Percentiles rank a stretch among this genome's conserved stretches.
phyloP scores from a whole-genome alignment of 2,797 vertebrate genomes.

The Semotilus atromaculatus region DNA sequence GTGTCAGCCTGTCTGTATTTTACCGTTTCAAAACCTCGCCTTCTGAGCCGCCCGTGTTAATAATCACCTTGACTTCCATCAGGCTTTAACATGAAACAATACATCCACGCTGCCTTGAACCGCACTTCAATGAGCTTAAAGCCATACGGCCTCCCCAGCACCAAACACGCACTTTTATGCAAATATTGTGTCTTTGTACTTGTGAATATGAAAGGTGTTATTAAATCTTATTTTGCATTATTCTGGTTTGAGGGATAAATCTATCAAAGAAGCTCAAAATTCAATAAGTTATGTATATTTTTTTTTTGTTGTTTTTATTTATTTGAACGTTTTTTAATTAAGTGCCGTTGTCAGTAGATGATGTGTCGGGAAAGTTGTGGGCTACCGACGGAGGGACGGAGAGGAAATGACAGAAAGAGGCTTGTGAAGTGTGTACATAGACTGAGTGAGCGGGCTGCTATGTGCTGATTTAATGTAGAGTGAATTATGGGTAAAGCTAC shows the following conservation, averaged over 20 bases:
- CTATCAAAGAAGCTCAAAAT: slow-evolving; percentile 82
- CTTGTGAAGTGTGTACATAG: not conserved
- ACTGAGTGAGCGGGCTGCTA: slow-evolving; percentile 1
- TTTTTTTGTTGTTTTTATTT: slow-evolving; percentile 77
- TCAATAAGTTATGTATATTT: slow-evolving; percentile 76
- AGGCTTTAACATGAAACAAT: slow-evolving; percentile 82
- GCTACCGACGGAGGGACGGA: slow-evolving; percentile 13
- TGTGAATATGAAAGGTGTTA: slow-evolving; percentile 81
- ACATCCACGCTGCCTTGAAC: slow-evolving; percentile 74
- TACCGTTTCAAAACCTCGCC: slow-evolving; percentile 77
- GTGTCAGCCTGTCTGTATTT: slow-evolving; percentile 77
- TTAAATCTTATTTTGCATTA: slow-evolving; percentile 85
- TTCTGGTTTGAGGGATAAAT: slow-evolving; percentile 81
- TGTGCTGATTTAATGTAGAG: not conserved
- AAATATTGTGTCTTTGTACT: slow-evolving; percentile 81
- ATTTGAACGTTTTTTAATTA: slow-evolving; percentile 81
- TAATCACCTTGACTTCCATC: slow-evolving; percentile 84
- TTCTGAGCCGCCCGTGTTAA: slow-evolving; percentile 67
- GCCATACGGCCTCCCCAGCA: slow-evolving; percentile 71
- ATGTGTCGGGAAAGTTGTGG: slow-evolving; percentile 39
- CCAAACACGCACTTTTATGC: slow-evolving; percentile 82
- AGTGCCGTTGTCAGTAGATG: slow-evolving; percentile 63
- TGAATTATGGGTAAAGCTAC: not conserved
- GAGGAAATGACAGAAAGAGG: not conserved
- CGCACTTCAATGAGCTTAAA: slow-evolving; percentile 81